Base-by-base conservation (phyloP, 2,797 vertebrate genomes). In the Hybognathus amarus region DNA sequence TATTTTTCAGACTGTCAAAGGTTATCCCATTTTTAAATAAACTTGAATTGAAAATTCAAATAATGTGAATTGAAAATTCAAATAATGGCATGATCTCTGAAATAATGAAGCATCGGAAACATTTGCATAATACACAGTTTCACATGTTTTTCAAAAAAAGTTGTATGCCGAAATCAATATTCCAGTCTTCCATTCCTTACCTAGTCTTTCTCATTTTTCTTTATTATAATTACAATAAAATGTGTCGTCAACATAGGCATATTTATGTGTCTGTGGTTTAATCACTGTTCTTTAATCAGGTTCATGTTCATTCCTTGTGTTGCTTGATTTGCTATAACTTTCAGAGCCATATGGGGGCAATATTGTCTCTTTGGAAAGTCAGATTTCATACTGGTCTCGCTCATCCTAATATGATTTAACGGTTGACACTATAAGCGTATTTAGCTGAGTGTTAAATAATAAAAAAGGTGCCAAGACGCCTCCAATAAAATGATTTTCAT, bases 311-410 rank as follows among this genome's bases (percentile, higher is more conserved):
- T 47, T 66, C 13, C 61, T 63, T 1, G 30, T 54, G 6, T 38
- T 45, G 13, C 20, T 67, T 70, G 64, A 52, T 11, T 27, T 77
- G 74, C 38, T 54, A 22, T 84, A 64, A 18, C 64, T 15, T 74
- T 11, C 1, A 63, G 4, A 63, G 76, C 92, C 94, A 94, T 90
- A 85, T 90, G 94, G 92, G 92, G 94, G 93, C 94, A 94, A 88
- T 93, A 91, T 94, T 94, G 94, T 87, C 89, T 90, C 88, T 90
- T 90, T 89, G 84, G 86, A 87, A 90, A 91, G 86, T 87, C 52
- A 52, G 10, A 40, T 82, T 85, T 79, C 38, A 38, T 22, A 40
- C 40, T 59, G 17, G 13, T 45, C 33, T 11, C 4, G 4, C n/a
- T 33, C 18, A 18, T 63, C 38, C 36, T 52, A 47, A 54, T 42